Base-by-base conservation (phyloP, 23 tunicate species). In the Pegea sp. region DNA sequence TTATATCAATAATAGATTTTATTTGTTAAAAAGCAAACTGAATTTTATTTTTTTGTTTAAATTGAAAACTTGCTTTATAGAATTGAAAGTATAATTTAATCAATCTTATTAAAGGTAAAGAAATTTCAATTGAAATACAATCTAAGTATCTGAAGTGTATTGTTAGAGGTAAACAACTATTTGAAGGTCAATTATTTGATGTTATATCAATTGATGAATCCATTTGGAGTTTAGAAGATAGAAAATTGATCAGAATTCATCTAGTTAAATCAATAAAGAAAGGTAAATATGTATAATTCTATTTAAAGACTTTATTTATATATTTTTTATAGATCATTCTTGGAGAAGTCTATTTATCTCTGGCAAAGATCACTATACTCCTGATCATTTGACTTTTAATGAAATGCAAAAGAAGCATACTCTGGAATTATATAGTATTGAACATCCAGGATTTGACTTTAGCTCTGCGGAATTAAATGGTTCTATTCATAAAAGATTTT, bases 371-470 rank as follows among this genome's bases (percentile, higher is more conserved):
- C n/a, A n/a, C n/a, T n/a, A n/a, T 53, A 61, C 76, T 18, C 64
- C 79, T 20, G 95, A 84, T 34, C 42, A 55, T 1, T 73, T 60
- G 65, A 84, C 95, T n/a, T 75, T 53, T 27, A 75, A 73, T 63
- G 76, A 84, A 28, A 84, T 84, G 95, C 95, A 84, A 53, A 53
- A 67, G 18, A 84, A 84, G 57, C 30, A 69, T 24, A 68, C 84
- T 0, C 57, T 73, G 27, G 95, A 84, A 68, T 64, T 63, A 63
- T 84, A 75, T 62, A 72, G 74, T 58, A 58, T 58, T 2, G 69
- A 73, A 58, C 68, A 84, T 52, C 95, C 95, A 29, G 95, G 95
- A 1, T 84, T 84, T 55, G 95, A 84, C 44, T 84, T 84, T 56
- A 67, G 84, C 53, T 60, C 64, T 23, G 95, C 95, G 25, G 75